phyloP scores from a whole-genome alignment of 1,140 invertebrate species.

The Drosophila trapezifrons region DNA sequence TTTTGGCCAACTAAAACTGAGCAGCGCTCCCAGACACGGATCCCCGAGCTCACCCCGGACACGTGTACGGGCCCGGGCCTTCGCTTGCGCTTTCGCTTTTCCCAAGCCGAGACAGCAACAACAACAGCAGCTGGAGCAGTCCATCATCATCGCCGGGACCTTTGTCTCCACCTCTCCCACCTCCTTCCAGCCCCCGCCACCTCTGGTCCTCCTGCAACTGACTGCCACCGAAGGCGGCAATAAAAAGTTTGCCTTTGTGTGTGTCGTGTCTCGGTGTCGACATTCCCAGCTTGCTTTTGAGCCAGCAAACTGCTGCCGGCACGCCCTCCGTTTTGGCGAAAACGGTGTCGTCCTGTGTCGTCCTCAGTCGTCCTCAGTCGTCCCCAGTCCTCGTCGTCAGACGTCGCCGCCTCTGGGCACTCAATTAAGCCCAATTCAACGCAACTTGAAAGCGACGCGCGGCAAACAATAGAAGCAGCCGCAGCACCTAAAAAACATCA shows the following conservation, averaged over 20 bases:
- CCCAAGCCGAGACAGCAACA: slow-evolving; percentile 1
- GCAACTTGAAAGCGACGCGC: slow-evolving; percentile 64
- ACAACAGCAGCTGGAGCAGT: slow-evolving; percentile 28
- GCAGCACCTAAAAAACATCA: slow-evolving; percentile 14
- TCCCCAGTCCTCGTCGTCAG: slow-evolving; percentile 10
- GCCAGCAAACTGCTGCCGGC: slow-evolving; percentile 5
- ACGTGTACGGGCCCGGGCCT: neutral
- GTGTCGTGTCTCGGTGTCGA: slow-evolving; percentile 34
- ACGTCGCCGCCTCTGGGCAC: slow-evolving; percentile 66
- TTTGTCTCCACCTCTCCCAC: slow-evolving; percentile 2
- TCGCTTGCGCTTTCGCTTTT: neutral
- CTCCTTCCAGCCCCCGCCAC: neutral
- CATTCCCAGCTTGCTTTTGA: slow-evolving; percentile 8
- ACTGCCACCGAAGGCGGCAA: slow-evolving; percentile 52
- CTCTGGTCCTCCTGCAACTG: neutral
- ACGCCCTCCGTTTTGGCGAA: slow-evolving; percentile 13
- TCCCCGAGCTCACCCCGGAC: slow-evolving; percentile 13
- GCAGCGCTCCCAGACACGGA: slow-evolving; percentile 38
- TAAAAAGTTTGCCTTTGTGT: slow-evolving; percentile 58
- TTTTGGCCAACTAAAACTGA: slow-evolving; percentile 76
- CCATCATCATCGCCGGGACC: slow-evolving; percentile 15
- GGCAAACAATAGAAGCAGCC: slow-evolving; percentile 8
- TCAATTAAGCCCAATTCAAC: slow-evolving; percentile 76
- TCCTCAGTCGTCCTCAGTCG: slow-evolving; percentile 14
- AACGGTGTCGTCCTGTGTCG: slow-evolving; percentile 44